Evolutionary conservation across 2,113 vertebrate species (phyloP).

Genomic region (Brachionichthys hirsutus): DNA sequence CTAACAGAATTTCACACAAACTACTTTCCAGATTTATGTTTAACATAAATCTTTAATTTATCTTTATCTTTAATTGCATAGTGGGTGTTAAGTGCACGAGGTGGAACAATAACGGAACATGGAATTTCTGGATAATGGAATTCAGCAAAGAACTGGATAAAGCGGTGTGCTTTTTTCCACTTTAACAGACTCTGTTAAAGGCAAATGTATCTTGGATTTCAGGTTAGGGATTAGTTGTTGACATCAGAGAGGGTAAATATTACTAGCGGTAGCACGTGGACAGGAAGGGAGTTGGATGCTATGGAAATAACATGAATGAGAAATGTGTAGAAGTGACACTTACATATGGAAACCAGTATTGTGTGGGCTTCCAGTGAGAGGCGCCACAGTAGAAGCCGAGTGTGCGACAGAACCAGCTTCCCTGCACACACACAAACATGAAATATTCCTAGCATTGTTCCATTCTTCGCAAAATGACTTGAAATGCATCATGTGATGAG

Average conservation of each 20-base stretch:
- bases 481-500: not conserved
- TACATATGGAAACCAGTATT: conserved; percentile 25
- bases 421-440: conserved; percentile 27
- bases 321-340: conserved; percentile 19
- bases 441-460: not conserved
- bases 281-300: not conserved
- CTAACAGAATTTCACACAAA: too few relatives aligned
- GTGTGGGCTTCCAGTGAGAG: conserved; percentile 11
- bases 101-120: too few relatives aligned
- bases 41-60: too few relatives aligned
- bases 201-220: too few relatives aligned
- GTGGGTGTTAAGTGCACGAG: too few relatives aligned
- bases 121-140: too few relatives aligned
- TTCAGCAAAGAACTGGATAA: too few relatives aligned
- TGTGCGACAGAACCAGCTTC: conserved; percentile 15
- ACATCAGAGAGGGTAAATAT: not conserved
- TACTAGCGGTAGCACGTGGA: not conserved
- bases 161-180: too few relatives aligned
- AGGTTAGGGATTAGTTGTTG: not conserved
- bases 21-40: too few relatives aligned
- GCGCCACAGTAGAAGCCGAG: not conserved
- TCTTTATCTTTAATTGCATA: too few relatives aligned
- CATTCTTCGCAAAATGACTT: not conserved
- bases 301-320: not conserved
- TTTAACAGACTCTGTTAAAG: too few relatives aligned